Base-by-base conservation (phyloP, 1,140 invertebrate genomes). In the Anoplolepis gracilipes region DNA sequence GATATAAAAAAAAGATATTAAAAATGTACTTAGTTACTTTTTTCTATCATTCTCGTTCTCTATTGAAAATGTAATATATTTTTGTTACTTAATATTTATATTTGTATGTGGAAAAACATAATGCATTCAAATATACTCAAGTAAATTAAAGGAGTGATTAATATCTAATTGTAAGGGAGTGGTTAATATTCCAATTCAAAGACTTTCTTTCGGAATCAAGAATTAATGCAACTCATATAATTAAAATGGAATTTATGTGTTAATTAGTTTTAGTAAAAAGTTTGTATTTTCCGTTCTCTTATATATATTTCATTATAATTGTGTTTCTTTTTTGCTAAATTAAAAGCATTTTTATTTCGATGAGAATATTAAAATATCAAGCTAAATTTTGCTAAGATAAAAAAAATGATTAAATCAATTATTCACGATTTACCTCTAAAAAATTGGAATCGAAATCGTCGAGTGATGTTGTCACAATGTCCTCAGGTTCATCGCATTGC, bases 391-490 rank as follows among this genome's bases (percentile, higher is more conserved):
- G 11, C 19, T 86, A 53, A 53, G 22, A 1, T 5, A 59, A 11
- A 39, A 79, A 64, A 19, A 42, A 39, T 13, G 42, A 73, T 79
- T 49, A 16, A 53, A 30, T 33, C 49, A 13, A 42, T 57, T 25
- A 2, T 53, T 6, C 8, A 6, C 3, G n/a, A 59, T 61, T 82
- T 81, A 88, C 85, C 73, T 82, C 64, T 7, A 65, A 22, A 28
- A 86, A 85, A 1, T 75, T 67, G 22, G 57, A 30, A 10, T 36
- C 36, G 16, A 85, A 46, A 28, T 79, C 46, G 4, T n/a, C 8
- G 0, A 92, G 19, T 4, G 10, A 25, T 7, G 36, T 75, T 8
- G 79, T 86, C 11, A 42, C 11, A n/a, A 89, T 36, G n/a, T 92
- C 73, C 1, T 79, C 65, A 7, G 57, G 36, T 11, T 86, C 28